These are phyloP conservation scores for Pseudomyrmex dendroicus DNA, from an alignment of 1,140 invertebrate genomes.

Conservation along the genomic window DNA sequence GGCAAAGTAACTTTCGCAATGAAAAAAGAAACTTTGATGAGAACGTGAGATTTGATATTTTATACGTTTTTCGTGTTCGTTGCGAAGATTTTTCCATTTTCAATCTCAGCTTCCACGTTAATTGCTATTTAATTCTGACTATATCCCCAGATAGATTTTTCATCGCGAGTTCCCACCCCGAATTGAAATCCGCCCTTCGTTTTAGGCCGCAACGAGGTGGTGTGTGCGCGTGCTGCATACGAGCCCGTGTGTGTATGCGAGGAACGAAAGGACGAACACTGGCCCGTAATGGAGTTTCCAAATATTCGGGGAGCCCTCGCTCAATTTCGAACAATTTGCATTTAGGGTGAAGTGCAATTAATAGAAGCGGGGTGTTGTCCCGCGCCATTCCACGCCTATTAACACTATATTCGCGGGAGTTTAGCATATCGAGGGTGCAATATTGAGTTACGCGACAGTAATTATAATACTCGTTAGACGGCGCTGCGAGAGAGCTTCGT, in stretches of 20 bases:
- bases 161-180: slow-evolving; percentile 19
- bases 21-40: not conserved
- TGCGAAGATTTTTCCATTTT: slow-evolving; percentile 3
- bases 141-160: slow-evolving; percentile 56
- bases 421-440: slow-evolving; percentile 83
- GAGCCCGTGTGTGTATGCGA: slow-evolving; percentile 39
- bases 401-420: slow-evolving; percentile 84
- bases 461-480: slow-evolving; percentile 85
- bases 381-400: slow-evolving; percentile 84
- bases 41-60: too few species aligned
- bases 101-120: slow-evolving; percentile 30
- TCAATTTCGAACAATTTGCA: slow-evolving; percentile 86
- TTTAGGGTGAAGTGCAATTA: slow-evolving; percentile 86
- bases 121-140: slow-evolving; percentile 38
- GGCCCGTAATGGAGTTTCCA: slow-evolving; percentile 85
- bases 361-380: slow-evolving; percentile 85
- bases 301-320: slow-evolving; percentile 85
- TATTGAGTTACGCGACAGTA: slow-evolving; percentile 84
- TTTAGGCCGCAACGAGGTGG: slow-evolving; percentile 40
- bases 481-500: slow-evolving; percentile 73
- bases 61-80: too few species aligned
- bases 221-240: slow-evolving; percentile 14
- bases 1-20: not conserved
- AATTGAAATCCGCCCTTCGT: slow-evolving; percentile 41
- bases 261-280: slow-evolving; percentile 81